Base-by-base conservation (phyloP, 2,113 vertebrate genomes). In the Galeopterus variegatus region DNA sequence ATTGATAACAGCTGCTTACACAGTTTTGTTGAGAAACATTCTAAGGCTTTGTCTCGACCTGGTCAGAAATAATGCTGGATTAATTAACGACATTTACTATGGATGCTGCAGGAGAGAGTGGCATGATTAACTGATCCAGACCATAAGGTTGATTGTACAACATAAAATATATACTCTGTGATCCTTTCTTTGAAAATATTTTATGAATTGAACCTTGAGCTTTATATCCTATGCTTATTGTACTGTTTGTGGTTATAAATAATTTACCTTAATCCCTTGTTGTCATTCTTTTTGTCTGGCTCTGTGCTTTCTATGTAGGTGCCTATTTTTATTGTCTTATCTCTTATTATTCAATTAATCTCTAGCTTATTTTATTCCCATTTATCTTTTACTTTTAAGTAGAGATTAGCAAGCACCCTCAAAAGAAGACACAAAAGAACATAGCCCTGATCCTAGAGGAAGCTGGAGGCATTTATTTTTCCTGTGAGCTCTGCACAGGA, bases 1-100 rank as follows among this genome's bases (percentile, higher is more conserved):
- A 97, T 54, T 83, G 64, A 93, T 76, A 90, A 91, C 23, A 36
- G 58, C 72, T 84, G 52, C 36, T 88, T 90, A 33, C 50, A 95
- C 6, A 77, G 58, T 56, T 88, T 64, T 73, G 24, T 31, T 83
- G 56, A 58, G 54, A 90, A 91, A 88, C 11, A 77, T n/a, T 79
- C 28, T 56, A 33, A 86, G n/a, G 26, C 45, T 97, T 67, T 89
- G 19, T 48, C 41, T 75, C 89, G 69, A 48, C 6, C 7, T 41
- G 79, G 28, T 79, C 18, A 52, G 41, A 92, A 82, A 94, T n/a
- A 85, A 85, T 54, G 41, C 41, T 85, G 31, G 50, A 48, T 36
- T 92, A 48, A 94, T 76, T 81, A 77, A 89, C 62, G n/a, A 21
- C 28, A 92, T 50, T 41, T 73, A 65, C 26, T 19, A 45, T 15